Evolutionary conservation across 2,797 vertebrate genomes (phyloP).

Genomic region (Numenius phaeopus): DNA sequence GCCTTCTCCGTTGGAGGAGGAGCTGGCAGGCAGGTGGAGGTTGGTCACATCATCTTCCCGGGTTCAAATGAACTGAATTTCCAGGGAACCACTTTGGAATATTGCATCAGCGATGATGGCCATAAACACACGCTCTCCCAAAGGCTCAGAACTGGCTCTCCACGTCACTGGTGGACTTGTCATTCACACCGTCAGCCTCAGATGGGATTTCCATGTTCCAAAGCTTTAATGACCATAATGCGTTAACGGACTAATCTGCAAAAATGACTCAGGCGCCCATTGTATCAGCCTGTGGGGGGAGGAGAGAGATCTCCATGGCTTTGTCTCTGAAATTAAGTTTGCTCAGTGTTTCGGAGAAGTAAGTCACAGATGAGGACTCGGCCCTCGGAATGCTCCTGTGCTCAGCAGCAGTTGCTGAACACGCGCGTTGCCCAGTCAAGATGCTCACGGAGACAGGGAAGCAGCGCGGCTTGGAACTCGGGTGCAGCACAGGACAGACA

Average conservation of each 20-base stretch:
- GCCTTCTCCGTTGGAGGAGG: not conserved
- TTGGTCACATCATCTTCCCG: not conserved
- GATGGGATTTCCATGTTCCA: not conserved
- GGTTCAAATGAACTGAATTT: not conserved
- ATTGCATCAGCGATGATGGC: not conserved
- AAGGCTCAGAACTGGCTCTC: not conserved
- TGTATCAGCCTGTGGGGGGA: not conserved
- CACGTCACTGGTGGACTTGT: not conserved
- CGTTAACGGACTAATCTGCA: not conserved
- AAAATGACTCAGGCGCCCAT: not conserved
- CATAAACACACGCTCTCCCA: fast-evolving
- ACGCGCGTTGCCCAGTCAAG: fast-evolving
- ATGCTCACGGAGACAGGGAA: not conserved
- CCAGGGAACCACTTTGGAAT: not conserved
- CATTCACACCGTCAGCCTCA: not conserved
- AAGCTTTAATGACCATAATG: not conserved
- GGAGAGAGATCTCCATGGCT: not conserved
- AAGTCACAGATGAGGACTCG: not conserved
- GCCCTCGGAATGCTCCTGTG: not conserved
- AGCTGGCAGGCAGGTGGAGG: not conserved
- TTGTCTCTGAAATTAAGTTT: not conserved
- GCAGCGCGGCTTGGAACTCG: not conserved
- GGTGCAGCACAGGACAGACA: not conserved
- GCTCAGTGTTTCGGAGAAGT: not conserved
- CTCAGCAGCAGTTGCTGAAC: not conserved